Percentiles rank a stretch among this genome's conserved stretches.
Conservation (phyloP, 2,888 invertebrate species). For the Pristionchus arcanus region DNA sequence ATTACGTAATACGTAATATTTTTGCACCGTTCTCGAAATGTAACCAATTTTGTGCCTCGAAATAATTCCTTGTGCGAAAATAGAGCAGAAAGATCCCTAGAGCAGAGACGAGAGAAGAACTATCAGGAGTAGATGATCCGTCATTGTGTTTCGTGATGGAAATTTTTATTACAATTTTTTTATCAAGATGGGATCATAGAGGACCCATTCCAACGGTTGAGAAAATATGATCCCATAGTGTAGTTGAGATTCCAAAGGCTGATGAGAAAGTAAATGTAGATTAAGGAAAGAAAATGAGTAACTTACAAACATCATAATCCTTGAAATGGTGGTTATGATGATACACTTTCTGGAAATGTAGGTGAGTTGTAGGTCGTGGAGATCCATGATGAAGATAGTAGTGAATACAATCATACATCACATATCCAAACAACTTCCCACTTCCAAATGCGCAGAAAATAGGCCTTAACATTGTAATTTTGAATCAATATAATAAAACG, state of each 20-base stretch:
- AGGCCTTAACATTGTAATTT: slow-evolving; percentile 58
- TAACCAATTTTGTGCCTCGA: too few species aligned
- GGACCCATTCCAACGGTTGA: slow-evolving; percentile 79
- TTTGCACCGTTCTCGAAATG: too few species aligned
- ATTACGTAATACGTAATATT: too few species aligned
- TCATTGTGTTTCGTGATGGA: too few species aligned
- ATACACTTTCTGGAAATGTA: slow-evolving; percentile 80
- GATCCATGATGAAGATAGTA: slow-evolving; percentile 81
- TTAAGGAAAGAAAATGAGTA: neutral
- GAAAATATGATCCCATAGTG: slow-evolving; percentile 81
- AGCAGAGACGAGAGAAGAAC: too few species aligned
- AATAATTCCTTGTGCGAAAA: too few species aligned
- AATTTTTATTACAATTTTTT: too few species aligned
- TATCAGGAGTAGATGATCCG: too few species aligned
- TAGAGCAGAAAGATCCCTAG: too few species aligned
- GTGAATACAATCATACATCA: slow-evolving; percentile 81
- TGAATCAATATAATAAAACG: too few species aligned
- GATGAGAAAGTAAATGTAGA: slow-evolving; percentile 26
- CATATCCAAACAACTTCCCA: slow-evolving; percentile 80
- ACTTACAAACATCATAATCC: slow-evolving; percentile 79
- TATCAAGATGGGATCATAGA: slow-evolving; percentile 57
- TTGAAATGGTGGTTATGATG: slow-evolving; percentile 81
- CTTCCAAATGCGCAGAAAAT: slow-evolving; percentile 78
- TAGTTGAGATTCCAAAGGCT: slow-evolving; percentile 81
- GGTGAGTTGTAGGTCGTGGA: slow-evolving; percentile 78